Evolutionary conservation across 2,113 vertebrate species (phyloP).

Genomic region (Telmatochromis sp.): DNA sequence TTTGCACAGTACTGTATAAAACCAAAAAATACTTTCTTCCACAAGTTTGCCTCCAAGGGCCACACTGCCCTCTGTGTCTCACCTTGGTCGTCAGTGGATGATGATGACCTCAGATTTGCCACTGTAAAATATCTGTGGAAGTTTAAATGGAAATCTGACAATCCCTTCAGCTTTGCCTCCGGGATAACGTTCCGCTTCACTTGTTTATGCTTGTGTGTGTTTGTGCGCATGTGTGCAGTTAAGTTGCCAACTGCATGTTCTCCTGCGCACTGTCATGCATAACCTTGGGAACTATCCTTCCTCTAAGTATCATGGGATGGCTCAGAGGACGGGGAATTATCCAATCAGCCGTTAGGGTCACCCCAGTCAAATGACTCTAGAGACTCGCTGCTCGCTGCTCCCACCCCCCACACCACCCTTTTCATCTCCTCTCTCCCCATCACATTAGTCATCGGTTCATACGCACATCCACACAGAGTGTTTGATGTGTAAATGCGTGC

Average conservation of each 20-base stretch:
- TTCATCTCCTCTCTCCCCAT: background rate
- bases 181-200: conserved; percentile 9
- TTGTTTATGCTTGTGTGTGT: background rate
- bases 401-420: background rate
- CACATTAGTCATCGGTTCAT: conserved; percentile 5
- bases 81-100: conserved; percentile 1
- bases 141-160: conserved; percentile 49
- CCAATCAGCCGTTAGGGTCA: conserved; percentile 56
- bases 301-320: conserved; percentile 49
- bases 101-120: conserved; percentile 8
- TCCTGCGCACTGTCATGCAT: conserved; percentile 15
- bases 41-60: background rate
- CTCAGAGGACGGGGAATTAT: conserved; percentile 37
- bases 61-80: background rate
- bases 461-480: background rate
- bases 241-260: background rate
- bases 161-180: conserved; percentile 15
- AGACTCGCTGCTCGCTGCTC: background rate
- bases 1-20: background rate
- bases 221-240: background rate
- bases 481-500: background rate
- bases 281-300: conserved; percentile 51
- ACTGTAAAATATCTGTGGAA: background rate
- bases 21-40: background rate
- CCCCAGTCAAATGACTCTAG: conserved; percentile 31